These are phyloP conservation scores for Amiota minor DNA, from an alignment of 2,888 invertebrate species.

Conservation along the genomic window DNA sequence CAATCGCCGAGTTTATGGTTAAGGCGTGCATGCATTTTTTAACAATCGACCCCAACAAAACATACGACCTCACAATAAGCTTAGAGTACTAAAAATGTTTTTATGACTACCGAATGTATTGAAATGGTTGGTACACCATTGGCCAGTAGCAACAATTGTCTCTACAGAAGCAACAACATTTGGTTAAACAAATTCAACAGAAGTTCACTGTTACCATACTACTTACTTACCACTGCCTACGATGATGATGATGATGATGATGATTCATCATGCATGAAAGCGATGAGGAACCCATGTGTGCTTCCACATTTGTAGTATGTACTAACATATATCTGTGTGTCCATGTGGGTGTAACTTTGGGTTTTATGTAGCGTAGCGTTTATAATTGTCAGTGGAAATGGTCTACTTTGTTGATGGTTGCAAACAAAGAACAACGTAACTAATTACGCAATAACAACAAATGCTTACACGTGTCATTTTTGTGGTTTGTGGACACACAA, in stretches of 20 bases:
- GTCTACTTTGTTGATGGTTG: neutral
- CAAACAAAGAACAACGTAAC: neutral
- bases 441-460: constrained; percentile 12
- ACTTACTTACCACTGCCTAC: too few species aligned
- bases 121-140: neutral
- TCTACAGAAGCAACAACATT: too few species aligned
- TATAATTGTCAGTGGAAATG: constrained; percentile 8
- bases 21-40: constrained; percentile 59
- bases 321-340: too few species aligned
- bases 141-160: too few species aligned
- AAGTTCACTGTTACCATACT: neutral
- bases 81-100: constrained; percentile 33
- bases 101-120: constrained; percentile 59
- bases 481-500: neutral
- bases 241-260: too few species aligned
- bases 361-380: neutral
- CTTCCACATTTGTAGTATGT: too few species aligned
- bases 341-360: neutral
- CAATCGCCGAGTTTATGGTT: constrained; percentile 44
- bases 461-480: constrained; percentile 21
- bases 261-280: neutral
- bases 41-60: constrained; percentile 44
- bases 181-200: neutral
- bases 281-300: neutral
- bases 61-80: too few species aligned